These are phyloP conservation scores for Leucopsar rothschildi DNA, from an alignment of 2,113 vertebrate species.

Conservation along the genomic window DNA sequence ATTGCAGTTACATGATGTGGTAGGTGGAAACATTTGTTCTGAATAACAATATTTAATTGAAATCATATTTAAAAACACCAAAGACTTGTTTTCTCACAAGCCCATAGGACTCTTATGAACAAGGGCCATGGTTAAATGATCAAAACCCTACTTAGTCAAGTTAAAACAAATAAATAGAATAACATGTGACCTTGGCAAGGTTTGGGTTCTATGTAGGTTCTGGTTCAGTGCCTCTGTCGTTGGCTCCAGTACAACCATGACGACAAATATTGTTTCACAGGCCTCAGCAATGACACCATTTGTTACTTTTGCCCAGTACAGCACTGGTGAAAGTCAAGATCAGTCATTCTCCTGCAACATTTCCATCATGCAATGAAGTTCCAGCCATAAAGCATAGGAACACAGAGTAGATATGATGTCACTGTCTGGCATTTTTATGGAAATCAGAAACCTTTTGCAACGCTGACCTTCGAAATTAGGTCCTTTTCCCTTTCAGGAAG, in stretches of 20 bases:
- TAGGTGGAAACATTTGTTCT: constrained; percentile 26
- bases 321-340: constrained; percentile 67
- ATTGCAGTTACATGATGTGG: neutral
- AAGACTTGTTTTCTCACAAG: constrained; percentile 47
- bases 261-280: constrained; percentile 74
- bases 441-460: constrained; percentile 26
- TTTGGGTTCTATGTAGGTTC: constrained; percentile 43
- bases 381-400: constrained; percentile 28
- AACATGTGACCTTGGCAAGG: constrained; percentile 49
- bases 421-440: constrained; percentile 21
- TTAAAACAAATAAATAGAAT: constrained; percentile 70
- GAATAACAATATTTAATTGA: constrained; percentile 39
- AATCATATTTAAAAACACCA: neutral
- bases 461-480: neutral
- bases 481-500: constrained; percentile 14
- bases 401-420: constrained; percentile 40
- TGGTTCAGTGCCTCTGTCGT: constrained; percentile 59
- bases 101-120: constrained; percentile 22
- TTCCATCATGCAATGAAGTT: constrained; percentile 55
- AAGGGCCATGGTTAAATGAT: constrained; percentile 49
- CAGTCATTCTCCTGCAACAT: constrained; percentile 53
- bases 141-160: constrained; percentile 62
- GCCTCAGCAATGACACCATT: constrained; percentile 72
- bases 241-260: constrained; percentile 68
- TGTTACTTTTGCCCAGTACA: constrained; percentile 69